Evolutionary conservation across 1,140 invertebrate genomes (phyloP), one percentile per base, ranked within the genome.

Genomic region (Lordiphosa stackelbergi): DNA sequence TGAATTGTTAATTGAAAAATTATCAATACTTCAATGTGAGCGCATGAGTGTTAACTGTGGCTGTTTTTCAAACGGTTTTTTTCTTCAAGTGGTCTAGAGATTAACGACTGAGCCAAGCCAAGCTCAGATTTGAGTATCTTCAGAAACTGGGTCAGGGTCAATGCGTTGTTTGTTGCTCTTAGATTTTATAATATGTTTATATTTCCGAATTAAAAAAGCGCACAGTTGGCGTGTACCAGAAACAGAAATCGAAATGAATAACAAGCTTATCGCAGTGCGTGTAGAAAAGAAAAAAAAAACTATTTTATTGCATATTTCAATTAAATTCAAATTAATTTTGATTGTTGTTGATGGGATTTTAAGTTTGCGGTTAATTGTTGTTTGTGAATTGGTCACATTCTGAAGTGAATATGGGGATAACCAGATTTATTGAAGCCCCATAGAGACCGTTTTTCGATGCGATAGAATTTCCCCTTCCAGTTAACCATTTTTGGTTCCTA

Each of bases 81-180:
- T 52, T 45, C 10, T 40, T 83, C 71, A 66, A 78, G 75, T 70
- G 66, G 54, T 68, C 77, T 64, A 61, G 66, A 79, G 75, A 79
- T 79, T 79, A 79, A 71, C 75, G 71, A 71, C 72, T 79, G 63
- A 77, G 73, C 53, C 45, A 41, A 62, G 36, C 38, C 38, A 43
- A 46, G 41, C 47, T 56, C 51, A 41, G 35, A 11, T 38, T 24
- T 47, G 63, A 56, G 73, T 79, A 71, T 79, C 77, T 79, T 79
- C 66, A 69, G 68, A 52, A 79, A 79, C 71, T 79, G 71, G 75
- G 75, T 79, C 75, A 79, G 75, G 75, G 75, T 79, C 77, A 79
- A 79, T 58, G 16, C 45, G 66, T 66, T 59, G 75, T 65, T 71
- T 75, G 71, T 66, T 75, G 62, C 47, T 46, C 49, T 38, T 43